Conservation (phyloP, 2,888 invertebrate species). For the Caenorhabditis sp. region DNA sequence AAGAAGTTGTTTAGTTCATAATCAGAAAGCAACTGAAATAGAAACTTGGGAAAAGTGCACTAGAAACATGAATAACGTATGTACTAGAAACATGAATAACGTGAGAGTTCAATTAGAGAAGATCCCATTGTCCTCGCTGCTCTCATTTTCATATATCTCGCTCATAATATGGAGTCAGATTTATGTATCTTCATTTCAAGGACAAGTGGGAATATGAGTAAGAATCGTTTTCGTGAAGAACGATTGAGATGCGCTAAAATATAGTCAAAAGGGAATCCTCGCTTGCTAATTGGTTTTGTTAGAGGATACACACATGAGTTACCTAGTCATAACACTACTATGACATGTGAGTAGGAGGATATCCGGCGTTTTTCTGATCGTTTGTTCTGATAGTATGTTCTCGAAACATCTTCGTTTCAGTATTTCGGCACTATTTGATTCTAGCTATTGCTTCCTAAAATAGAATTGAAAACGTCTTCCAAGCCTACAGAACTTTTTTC, state of each 20-base stretch:
- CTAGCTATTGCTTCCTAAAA: too few relatives aligned
- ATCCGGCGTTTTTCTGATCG: neutral
- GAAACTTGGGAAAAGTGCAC: slow-evolving; percentile 1
- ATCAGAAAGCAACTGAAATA: slow-evolving; percentile 18
- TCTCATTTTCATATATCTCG: neutral
- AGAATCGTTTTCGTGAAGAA: neutral
- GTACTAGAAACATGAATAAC: too few relatives aligned
- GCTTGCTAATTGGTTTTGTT: slow-evolving; percentile 55
- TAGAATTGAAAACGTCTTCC: too few relatives aligned
- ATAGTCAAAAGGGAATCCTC: slow-evolving; percentile 4
- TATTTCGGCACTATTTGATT: too few relatives aligned
- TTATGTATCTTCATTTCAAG: neutral
- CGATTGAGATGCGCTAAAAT: slow-evolving; percentile 19
- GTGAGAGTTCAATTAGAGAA: too few relatives aligned
- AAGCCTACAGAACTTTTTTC: neutral
- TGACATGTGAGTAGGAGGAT: neutral
- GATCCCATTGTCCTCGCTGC: slow-evolving; percentile 14
- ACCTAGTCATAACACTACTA: slow-evolving; percentile 12
- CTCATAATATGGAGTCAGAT: neutral
- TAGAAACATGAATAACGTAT: too few relatives aligned
- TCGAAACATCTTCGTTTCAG: neutral
- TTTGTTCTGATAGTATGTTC: neutral
- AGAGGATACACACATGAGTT: slow-evolving; percentile 8
- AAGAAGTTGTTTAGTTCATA: too few relatives aligned
- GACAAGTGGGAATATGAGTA: neutral